Base-by-base conservation (phyloP, 2,797 vertebrate genomes). In the Salmo trutta region DNA sequence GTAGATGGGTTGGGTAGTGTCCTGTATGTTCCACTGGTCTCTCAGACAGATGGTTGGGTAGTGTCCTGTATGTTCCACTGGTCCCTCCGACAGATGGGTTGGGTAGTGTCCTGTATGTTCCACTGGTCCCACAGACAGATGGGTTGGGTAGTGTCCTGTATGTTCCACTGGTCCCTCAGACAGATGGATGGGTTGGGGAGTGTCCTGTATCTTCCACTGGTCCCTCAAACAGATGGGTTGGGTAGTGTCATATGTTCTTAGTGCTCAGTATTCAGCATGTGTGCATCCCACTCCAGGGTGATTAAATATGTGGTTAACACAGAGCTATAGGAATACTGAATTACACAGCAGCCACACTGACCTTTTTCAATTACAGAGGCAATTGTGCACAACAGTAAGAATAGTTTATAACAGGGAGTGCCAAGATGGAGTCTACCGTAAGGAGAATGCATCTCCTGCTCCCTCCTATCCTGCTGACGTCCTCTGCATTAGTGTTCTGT, bases 291-390 rank as follows among this genome's bases (percentile, higher is more conserved):
- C 82, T 89, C 51, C 79, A 73, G 82, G 83, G 85, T 92, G 93
- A 94, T 95, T 94, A 93, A 94, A 94, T 93, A 94, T 92, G 91
- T 90, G 90, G 91, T 93, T 95, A 92, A 92, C 93, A 91, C 86
- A 88, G 89, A 88, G 77, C 89, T 87, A 90, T 90, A 88, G 93
- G 93, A 92, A 90, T 92, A 94, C 91, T 93, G 93, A 95, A 95
- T 95, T 94, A 94, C 86, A 83, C 89, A 74, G 84, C 86, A 91
- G 91, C 90, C 89, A 82, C 75, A 87, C 88, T 94, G 93, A 94
- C 94, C 94, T 95, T 95, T 95, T 91, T 91, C 92, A 94, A 94
- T 94, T 93, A 94, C 91, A 86, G 89, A 93, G 88, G 85, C 92
- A 92, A 93, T 94, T 93, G 93, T 92, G 92, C 89, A 88, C 88